Evolutionary conservation across 2,797 vertebrate genomes (phyloP).

Genomic region (Karalla daura): DNA sequence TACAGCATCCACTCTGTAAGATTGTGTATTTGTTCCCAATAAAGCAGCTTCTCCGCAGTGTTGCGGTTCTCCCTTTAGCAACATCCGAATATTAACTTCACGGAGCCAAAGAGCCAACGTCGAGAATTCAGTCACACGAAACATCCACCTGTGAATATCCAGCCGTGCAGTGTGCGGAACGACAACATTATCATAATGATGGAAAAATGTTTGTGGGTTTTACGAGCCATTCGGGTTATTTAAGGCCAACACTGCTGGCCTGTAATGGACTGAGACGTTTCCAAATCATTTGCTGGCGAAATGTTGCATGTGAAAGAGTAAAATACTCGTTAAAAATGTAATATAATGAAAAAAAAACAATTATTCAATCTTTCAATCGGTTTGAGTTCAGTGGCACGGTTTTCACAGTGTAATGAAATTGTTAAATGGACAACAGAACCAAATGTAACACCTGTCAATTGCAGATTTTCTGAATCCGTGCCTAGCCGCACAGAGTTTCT

Average conservation of each 20-base stretch:
- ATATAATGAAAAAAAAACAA: neutral
- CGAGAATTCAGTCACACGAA: neutral
- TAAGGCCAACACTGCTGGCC: neutral
- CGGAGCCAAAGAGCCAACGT: neutral
- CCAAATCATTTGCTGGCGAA: neutral
- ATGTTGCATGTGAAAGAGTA: neutral
- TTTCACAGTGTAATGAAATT: neutral
- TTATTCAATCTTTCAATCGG: neutral
- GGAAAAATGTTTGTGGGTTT: neutral
- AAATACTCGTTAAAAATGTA: neutral
- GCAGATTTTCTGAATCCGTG: conserved; percentile 6
- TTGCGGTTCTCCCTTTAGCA: conserved; percentile 3
- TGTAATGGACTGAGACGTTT: neutral
- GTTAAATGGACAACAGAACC: conserved; percentile 15
- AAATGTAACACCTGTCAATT: conserved; percentile 21
- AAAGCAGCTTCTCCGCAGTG: no score
- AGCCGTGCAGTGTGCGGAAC: neutral
- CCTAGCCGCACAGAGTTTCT: neutral
- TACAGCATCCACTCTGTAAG: no score
- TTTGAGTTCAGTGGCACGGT: neutral
- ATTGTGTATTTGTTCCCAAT: no score
- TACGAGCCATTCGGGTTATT: neutral
- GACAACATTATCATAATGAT: neutral
- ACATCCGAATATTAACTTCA: neutral
- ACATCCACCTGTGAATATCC: neutral